These are phyloP conservation scores for Phalacrocorax brasilianus DNA, from an alignment of 2,113 vertebrate species.

Conservation along the genomic window DNA sequence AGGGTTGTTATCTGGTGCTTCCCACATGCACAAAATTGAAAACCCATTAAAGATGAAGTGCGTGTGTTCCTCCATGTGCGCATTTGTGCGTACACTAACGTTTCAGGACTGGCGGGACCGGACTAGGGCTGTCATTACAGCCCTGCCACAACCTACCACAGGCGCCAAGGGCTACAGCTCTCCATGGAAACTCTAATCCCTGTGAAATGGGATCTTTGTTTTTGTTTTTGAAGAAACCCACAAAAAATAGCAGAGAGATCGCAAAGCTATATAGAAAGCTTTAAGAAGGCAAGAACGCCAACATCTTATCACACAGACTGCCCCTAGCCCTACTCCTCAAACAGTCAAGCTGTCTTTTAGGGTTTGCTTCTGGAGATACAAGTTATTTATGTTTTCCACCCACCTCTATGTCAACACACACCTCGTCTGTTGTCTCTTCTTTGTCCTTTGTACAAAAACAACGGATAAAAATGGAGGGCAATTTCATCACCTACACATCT, in stretches of 20 bases:
- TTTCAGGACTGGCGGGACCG: not conserved
- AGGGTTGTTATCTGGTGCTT: not conserved
- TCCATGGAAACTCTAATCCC: slow-evolving; percentile 61
- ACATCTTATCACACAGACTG: not conserved
- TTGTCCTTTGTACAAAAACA: not conserved
- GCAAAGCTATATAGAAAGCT: not conserved
- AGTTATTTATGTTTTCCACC: slow-evolving; percentile 33
- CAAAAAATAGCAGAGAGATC: not conserved
- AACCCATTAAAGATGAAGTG: not conserved
- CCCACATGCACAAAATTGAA: not conserved
- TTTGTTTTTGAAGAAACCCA: slow-evolving; percentile 35
- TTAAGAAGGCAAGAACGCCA: not conserved
- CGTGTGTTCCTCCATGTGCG: fast-evolving
- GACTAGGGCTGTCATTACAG: slow-evolving; percentile 26
- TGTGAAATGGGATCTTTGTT: slow-evolving; percentile 24
- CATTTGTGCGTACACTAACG: fast-evolving
- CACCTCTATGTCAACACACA: not conserved
- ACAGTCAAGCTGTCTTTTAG: not conserved
- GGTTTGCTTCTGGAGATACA: not conserved
- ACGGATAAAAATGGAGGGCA: slow-evolving; percentile 1
- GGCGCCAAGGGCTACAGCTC: slow-evolving; percentile 33
- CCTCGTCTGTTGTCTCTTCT: not conserved
- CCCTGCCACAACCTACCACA: not conserved
- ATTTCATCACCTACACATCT: slow-evolving; percentile 43
- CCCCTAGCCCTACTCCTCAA: not conserved